Percentiles rank a stretch among this genome's conserved stretches.
These are phyloP conservation scores for Cariama cristata DNA, from an alignment of 2,113 vertebrate species.

Conservation along the genomic window DNA sequence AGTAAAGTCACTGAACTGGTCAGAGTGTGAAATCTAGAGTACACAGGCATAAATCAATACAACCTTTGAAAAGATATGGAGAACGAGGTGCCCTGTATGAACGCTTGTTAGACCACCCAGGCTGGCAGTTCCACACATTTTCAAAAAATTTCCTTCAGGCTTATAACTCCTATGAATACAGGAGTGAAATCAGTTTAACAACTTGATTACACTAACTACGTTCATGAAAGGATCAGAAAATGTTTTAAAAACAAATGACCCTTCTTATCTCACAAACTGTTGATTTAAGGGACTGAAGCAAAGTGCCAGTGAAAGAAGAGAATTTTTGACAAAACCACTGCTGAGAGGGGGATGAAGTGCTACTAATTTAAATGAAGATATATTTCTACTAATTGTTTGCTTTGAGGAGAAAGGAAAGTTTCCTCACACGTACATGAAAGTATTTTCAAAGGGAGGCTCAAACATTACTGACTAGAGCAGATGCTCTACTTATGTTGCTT, in stretches of 20 bases:
- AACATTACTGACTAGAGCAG: neutral
- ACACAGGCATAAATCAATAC: neutral
- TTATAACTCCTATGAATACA: neutral
- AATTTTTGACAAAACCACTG: neutral
- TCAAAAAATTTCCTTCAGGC: neutral
- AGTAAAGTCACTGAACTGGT: neutral
- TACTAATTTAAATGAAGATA: neutral
- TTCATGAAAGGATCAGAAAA: neutral
- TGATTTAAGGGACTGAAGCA: neutral
- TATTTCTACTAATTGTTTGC: neutral
- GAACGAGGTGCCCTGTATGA: neutral
- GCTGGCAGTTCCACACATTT: neutral
- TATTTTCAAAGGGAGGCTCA: neutral
- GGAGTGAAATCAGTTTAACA: neutral
- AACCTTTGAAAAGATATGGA: neutral
- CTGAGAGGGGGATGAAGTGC: neutral
- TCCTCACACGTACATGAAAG: neutral
- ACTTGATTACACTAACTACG: neutral
- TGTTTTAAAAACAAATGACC: neutral
- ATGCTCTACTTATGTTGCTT: neutral
- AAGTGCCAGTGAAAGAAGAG: neutral
- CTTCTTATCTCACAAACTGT: neutral
- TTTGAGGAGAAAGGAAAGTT: neutral
- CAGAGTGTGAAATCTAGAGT: neutral
- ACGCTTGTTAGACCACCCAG: neutral